These are phyloP conservation scores for Criorhina ranunculi DNA, from an alignment of 2,888 invertebrate genomes.

Conservation along the genomic window DNA sequence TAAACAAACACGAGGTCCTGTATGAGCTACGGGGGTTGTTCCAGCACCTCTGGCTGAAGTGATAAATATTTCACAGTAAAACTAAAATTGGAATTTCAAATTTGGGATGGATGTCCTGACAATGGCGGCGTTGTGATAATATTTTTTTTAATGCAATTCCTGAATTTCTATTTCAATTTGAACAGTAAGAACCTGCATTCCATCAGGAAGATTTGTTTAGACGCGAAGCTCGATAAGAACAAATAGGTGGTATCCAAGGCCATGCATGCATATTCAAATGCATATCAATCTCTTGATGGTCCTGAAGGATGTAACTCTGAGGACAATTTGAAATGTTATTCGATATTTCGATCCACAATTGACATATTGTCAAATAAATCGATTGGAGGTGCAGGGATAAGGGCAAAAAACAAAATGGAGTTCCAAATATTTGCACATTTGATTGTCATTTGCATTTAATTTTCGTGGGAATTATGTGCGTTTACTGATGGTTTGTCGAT, in stretches of 20 bases:
- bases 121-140: slow-evolving; percentile 35
- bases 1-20: slow-evolving; percentile 8
- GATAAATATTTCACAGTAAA: slow-evolving; percentile 48
- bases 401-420: not conserved
- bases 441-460: slow-evolving; percentile 53
- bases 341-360: too few relatives aligned
- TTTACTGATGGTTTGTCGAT: not conserved
- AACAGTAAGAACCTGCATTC: slow-evolving; percentile 44
- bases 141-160: slow-evolving; percentile 66
- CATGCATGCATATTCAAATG: slow-evolving; percentile 44
- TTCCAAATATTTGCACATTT: slow-evolving; percentile 47
- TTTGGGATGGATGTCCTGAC: too few relatives aligned
- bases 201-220: slow-evolving; percentile 43
- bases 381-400: not conserved
- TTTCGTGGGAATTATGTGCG: not conserved
- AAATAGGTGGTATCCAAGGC: not conserved
- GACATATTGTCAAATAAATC: too few relatives aligned
- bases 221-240: too few relatives aligned
- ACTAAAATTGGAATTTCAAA: slow-evolving; percentile 65
- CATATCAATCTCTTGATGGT: slow-evolving; percentile 47
- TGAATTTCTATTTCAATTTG: slow-evolving; percentile 69
- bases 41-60: not conserved
- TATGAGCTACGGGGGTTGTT: not conserved
- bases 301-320: too few relatives aligned
- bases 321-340: too few relatives aligned